Evolutionary conservation across 1,140 invertebrate species (phyloP).

Genomic region (Trissolcus basalis): DNA sequence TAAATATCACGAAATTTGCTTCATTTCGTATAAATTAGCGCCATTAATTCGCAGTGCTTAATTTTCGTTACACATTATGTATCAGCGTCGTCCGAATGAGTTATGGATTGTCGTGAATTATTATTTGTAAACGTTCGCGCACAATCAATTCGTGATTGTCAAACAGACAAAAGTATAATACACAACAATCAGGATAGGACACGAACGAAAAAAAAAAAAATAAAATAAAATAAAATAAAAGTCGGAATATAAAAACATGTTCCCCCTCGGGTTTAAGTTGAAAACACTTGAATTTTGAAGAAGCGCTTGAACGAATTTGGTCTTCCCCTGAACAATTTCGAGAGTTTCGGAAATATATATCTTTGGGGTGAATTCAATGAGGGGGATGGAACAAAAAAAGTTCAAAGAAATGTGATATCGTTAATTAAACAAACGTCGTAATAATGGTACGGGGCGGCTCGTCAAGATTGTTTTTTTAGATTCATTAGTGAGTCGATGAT

Average conservation of each 20-base stretch:
- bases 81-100: conserved; percentile 19
- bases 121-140: too few relatives aligned
- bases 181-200: neutral
- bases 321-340: conserved; percentile 2
- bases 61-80: conserved; percentile 46
- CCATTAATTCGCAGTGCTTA: conserved; percentile 18
- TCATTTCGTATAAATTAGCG: conserved; percentile 47
- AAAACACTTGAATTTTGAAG: conserved; percentile 33
- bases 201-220: neutral
- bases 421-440: conserved; percentile 12
- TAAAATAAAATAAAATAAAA: too few relatives aligned
- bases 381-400: conserved; percentile 6
- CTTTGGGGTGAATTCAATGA: conserved; percentile 10
- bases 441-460: too few relatives aligned
- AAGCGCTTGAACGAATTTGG: conserved; percentile 11
- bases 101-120: conserved; percentile 35
- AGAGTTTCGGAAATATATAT: conserved; percentile 6
- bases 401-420: conserved; percentile 8
- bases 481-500: too few relatives aligned
- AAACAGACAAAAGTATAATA: neutral
- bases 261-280: conserved; percentile 12
- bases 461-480: too few relatives aligned
- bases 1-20: conserved; percentile 35
- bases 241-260: too few relatives aligned
- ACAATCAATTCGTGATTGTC: too few relatives aligned